Evolutionary conservation across 2,888 invertebrate species (phyloP).

Genomic region (Pseudococcus viburni): DNA sequence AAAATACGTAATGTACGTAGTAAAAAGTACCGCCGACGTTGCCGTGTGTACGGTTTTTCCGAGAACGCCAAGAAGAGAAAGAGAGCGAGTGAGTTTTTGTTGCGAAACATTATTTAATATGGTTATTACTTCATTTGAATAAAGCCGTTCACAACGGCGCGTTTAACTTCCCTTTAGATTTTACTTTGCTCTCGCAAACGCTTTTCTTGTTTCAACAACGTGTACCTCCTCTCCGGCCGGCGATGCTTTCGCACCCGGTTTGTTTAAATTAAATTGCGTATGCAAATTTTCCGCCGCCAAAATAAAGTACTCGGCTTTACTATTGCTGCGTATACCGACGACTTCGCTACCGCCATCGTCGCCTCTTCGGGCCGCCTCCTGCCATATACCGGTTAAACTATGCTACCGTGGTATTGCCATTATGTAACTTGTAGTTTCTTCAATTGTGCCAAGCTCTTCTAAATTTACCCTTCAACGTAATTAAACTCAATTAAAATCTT

Average conservation of each 20-base stretch:
- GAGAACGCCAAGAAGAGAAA: neutral
- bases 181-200: constrained; percentile 59
- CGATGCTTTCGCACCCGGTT: constrained; percentile 46
- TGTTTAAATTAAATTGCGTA: constrained; percentile 64
- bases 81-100: neutral
- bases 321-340: constrained; percentile 28
- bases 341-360: neutral
- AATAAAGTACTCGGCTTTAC: constrained; percentile 62
- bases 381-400: neutral
- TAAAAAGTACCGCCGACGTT: constrained; percentile 35
- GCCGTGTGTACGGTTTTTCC: neutral
- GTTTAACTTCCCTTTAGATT: constrained; percentile 61
- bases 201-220: constrained; percentile 64
- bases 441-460: constrained; percentile 31
- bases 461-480: constrained; percentile 54
- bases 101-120: constrained; percentile 63
- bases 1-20: neutral
- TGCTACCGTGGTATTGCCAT: constrained; percentile 29
- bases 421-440: constrained; percentile 54
- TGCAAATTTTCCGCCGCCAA: constrained; percentile 60
- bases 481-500: constrained; percentile 62
- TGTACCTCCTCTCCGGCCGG: constrained; percentile 45
- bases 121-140: constrained; percentile 65
- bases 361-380: neutral
- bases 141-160: constrained; percentile 62